These are phyloP conservation scores for Chlorodrepanis virens DNA, from an alignment of 2,113 vertebrate species.

Conservation along the genomic window DNA sequence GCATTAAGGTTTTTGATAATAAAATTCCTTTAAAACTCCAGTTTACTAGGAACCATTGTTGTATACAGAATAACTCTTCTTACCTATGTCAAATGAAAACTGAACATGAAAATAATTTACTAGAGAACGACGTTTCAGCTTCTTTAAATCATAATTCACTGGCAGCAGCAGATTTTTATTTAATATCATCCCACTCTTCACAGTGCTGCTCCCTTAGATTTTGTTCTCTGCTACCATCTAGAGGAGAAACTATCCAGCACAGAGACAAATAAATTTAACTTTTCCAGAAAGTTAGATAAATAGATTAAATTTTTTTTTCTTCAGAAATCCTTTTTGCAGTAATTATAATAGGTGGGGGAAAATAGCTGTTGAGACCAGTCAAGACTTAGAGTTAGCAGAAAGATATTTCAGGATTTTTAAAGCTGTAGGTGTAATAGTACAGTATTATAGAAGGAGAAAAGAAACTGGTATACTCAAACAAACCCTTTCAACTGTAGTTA, in stretches of 20 bases:
- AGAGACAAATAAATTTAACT: not conserved
- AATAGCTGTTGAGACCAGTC: not conserved
- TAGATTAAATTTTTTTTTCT: not conserved
- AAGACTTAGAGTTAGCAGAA: not conserved
- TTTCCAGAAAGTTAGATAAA: not conserved
- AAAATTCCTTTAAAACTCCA: not conserved
- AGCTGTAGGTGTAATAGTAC: not conserved
- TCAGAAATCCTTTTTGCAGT: not conserved
- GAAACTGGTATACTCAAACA: not conserved
- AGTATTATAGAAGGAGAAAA: not conserved
- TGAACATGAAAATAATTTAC: not conserved
- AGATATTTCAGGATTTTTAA: not conserved
- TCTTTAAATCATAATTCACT: not conserved
- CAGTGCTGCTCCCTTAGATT: not conserved
- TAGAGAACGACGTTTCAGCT: not conserved
- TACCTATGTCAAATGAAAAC: not conserved
- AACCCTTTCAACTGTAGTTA: not conserved
- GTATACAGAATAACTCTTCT: not conserved
- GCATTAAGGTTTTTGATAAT: not conserved
- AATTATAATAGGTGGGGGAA: not conserved
- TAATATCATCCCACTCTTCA: not conserved
- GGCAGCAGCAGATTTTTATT: not conserved
- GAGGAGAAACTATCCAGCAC: not conserved
- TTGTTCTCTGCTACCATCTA: slow-evolving; percentile 65
- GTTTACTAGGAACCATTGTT: not conserved